Conservation (phyloP, 2,888 invertebrate species). For the Drosophila koepferae region DNA sequence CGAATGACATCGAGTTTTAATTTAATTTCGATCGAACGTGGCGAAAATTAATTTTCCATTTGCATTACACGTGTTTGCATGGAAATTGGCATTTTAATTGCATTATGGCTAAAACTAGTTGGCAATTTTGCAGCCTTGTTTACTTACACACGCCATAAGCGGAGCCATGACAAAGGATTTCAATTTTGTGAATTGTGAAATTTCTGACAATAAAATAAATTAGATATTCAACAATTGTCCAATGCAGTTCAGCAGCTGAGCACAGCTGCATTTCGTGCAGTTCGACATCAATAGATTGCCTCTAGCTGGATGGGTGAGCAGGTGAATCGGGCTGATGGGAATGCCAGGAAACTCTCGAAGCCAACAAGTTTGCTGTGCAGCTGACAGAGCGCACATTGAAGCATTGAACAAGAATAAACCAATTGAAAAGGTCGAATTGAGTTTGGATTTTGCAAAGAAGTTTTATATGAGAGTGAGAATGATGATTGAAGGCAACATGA, state of each 20-base stretch:
- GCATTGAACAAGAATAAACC: not conserved
- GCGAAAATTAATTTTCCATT: conserved; percentile 48
- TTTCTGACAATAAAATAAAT: conserved; percentile 9
- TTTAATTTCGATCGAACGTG: conserved; percentile 52
- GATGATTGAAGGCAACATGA: too few species aligned
- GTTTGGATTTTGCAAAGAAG: not conserved
- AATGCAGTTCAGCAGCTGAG: not conserved
- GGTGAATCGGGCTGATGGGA: not conserved
- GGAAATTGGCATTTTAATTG: conserved; percentile 64
- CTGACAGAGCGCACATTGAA: conserved; percentile 1
- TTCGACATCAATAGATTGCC: not conserved
- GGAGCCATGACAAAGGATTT: not conserved
- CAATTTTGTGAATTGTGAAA: conserved; percentile 11
- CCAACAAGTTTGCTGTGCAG: not conserved
- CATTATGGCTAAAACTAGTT: conserved; percentile 37
- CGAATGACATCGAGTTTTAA: conserved; percentile 11
- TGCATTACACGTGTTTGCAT: conserved; percentile 44
- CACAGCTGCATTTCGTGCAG: not conserved
- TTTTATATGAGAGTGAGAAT: not conserved
- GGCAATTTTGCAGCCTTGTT: conserved; percentile 1
- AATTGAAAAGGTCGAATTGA: not conserved
- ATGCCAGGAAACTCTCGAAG: conserved; percentile 4
- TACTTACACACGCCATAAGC: conserved; percentile 12
- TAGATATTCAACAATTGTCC: conserved; percentile 16
- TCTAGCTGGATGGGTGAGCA: not conserved